Conservation (phyloP, 2,888 invertebrate species). For the Melanostoma mellinum region DNA sequence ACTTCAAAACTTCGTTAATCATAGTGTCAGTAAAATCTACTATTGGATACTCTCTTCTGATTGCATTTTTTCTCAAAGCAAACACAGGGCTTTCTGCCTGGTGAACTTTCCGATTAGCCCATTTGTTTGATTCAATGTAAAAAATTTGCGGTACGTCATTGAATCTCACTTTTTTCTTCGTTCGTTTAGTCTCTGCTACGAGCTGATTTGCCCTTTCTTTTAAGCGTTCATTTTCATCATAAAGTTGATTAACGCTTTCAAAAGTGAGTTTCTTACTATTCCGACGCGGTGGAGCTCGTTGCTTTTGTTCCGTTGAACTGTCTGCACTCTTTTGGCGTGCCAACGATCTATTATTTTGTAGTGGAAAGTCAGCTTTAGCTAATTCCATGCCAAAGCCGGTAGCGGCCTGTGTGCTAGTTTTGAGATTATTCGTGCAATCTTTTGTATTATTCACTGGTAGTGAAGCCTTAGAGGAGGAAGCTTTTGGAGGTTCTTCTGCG, state of each 20-base stretch:
- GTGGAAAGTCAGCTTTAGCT: conserved; percentile 34
- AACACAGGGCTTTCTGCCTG: conserved; percentile 75
- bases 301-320: conserved; percentile 6
- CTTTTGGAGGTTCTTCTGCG: conserved; percentile 8
- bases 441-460: background rate
- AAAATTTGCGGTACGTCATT: conserved; percentile 75
- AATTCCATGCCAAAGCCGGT: conserved; percentile 31
- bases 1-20: conserved; percentile 84
- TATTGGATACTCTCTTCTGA: conserved; percentile 66
- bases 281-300: conserved; percentile 44
- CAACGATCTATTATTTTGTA: conserved; percentile 10
- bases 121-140: conserved; percentile 75
- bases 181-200: background rate
- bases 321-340: conserved; percentile 35
- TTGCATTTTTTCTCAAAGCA: conserved; percentile 74
- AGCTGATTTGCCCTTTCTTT: background rate
- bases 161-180: conserved; percentile 77
- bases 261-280: conserved; percentile 56
- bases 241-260: conserved; percentile 23
- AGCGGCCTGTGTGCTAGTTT: background rate
- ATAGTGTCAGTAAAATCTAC: conserved; percentile 81
- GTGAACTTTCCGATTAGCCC: conserved; percentile 74
- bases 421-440: background rate
- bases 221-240: conserved; percentile 19
- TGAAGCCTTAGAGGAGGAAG: background rate